A percentile compares a stretch with the other conserved stretches of the same genome.
Conservation (phyloP, 2,113 vertebrate species). For the Osmerus mordax region DNA sequence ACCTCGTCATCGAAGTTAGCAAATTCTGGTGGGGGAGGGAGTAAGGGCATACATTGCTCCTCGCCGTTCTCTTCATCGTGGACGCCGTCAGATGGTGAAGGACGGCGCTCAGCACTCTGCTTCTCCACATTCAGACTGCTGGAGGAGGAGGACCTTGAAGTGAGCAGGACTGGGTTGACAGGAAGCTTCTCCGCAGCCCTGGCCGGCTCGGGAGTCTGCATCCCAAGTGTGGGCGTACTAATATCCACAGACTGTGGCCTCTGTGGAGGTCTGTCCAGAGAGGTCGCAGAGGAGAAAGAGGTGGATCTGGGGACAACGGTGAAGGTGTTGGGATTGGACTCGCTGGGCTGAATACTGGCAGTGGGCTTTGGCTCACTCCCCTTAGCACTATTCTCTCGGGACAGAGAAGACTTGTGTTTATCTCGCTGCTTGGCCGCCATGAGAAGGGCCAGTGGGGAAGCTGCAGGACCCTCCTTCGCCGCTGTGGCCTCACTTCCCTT, state of each 20-base stretch:
- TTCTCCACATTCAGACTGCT: constrained; percentile 25
- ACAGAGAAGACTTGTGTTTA: constrained; percentile 63
- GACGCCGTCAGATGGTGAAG: constrained; percentile 6
- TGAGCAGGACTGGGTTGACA: constrained; percentile 13
- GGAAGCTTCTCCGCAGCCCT: constrained; percentile 11
- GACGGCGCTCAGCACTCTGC: constrained; percentile 13
- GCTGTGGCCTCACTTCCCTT: constrained; percentile 50
- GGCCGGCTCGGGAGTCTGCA: constrained; percentile 21
- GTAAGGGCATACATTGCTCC: constrained; percentile 65
- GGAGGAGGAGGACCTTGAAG: background rate
- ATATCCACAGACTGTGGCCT: background rate
- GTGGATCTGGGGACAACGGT: constrained; percentile 63
- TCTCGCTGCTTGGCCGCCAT: constrained; percentile 86
- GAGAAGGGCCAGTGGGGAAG: constrained; percentile 87
- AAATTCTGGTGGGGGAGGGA: constrained; percentile 92
- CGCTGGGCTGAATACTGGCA: constrained; percentile 61
- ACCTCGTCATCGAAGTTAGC: constrained; percentile 61
- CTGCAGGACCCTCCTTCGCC: constrained; percentile 33
- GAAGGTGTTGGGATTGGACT: constrained; percentile 73
- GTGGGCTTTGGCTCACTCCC: constrained; percentile 32
- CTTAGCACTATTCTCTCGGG: constrained; percentile 50
- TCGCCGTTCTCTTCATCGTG: constrained; percentile 44
- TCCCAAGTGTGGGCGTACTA: background rate
- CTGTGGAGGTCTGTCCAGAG: constrained; percentile 25
- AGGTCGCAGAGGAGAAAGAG: constrained; percentile 27